phyloP scores from a whole-genome alignment of 2,113 vertebrate species.

The Natator depressus region DNA sequence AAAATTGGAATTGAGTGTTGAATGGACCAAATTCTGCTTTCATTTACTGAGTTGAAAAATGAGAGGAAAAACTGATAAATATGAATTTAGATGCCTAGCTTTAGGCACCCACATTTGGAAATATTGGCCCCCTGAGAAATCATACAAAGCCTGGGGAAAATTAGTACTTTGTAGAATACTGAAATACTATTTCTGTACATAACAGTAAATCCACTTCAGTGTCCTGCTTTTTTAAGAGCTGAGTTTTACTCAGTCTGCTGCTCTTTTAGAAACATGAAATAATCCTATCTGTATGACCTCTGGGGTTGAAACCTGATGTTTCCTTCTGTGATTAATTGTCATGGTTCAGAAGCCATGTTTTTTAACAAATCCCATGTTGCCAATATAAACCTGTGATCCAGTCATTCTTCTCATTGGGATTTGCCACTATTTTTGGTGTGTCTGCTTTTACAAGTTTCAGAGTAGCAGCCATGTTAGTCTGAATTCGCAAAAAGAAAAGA shows the following conservation, averaged over 20 bases:
- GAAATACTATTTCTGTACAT: not conserved
- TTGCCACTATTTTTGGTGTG: constrained; percentile 1
- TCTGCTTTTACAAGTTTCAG: not conserved
- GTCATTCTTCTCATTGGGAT: not conserved
- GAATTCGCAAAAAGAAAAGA: no score
- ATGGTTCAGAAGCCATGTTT: constrained; percentile 9
- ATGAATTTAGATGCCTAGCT: not conserved
- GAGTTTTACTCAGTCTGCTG: no score
- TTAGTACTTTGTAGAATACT: not conserved
- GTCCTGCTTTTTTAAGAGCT: not conserved
- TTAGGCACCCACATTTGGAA: not conserved
- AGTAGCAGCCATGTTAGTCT: no score
- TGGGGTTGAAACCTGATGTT: not conserved
- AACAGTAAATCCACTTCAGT: not conserved
- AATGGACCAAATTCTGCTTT: not conserved
- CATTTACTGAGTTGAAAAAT: not conserved
- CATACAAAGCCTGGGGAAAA: not conserved
- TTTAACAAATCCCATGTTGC: constrained; percentile 39
- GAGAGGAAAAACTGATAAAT: not conserved
- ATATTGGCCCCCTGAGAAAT: not conserved
- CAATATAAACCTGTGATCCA: constrained; percentile 22
- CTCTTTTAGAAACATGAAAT: not conserved
- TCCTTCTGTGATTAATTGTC: constrained; percentile 8
- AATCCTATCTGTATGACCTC: not conserved
- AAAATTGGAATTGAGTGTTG: not conserved